Percentiles rank a stretch among this genome's conserved stretches.
These are phyloP conservation scores for Scolopax mira DNA, from an alignment of 2,113 vertebrate genomes.

Conservation along the genomic window DNA sequence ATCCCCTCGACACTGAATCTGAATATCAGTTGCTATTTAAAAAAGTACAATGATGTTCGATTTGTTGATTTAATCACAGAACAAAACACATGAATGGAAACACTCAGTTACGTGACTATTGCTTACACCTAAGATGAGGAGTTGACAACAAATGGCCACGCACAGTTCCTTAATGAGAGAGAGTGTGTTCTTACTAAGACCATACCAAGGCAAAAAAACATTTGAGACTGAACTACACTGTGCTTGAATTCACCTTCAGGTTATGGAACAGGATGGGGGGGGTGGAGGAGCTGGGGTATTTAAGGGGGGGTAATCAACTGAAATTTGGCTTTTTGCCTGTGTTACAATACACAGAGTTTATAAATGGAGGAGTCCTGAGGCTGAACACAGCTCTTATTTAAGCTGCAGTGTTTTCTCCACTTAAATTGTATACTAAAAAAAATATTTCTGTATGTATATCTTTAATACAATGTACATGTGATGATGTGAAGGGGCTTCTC, in stretches of 20 bases:
- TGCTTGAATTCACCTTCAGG: conserved; percentile 31
- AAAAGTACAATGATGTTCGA: conserved; percentile 83
- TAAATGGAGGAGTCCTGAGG: background rate
- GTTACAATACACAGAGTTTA: background rate
- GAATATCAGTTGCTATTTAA: conserved; percentile 79
- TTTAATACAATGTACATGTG: background rate
- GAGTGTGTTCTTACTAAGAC: conserved; percentile 23
- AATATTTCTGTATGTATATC: background rate
- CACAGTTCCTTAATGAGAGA: background rate
- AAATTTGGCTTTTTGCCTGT: background rate
- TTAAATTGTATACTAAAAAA: background rate
- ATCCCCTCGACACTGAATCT: conserved; percentile 73
- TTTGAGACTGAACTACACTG: background rate
- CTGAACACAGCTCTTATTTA: background rate
- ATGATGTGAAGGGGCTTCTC: background rate
- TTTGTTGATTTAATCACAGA: conserved; percentile 70
- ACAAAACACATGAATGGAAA: conserved; percentile 80
- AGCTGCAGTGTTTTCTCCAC: background rate
- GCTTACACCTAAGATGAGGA: conserved; percentile 65
- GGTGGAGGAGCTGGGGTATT: background rate
- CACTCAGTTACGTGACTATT: conserved; percentile 75
- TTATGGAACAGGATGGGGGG: background rate
- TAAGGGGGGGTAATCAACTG: background rate
- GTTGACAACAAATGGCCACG: conserved; percentile 51
- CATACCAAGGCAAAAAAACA: background rate